Evolutionary conservation across 1,140 invertebrate genomes (phyloP).

Genomic region (Zaprionus tsacasi): DNA sequence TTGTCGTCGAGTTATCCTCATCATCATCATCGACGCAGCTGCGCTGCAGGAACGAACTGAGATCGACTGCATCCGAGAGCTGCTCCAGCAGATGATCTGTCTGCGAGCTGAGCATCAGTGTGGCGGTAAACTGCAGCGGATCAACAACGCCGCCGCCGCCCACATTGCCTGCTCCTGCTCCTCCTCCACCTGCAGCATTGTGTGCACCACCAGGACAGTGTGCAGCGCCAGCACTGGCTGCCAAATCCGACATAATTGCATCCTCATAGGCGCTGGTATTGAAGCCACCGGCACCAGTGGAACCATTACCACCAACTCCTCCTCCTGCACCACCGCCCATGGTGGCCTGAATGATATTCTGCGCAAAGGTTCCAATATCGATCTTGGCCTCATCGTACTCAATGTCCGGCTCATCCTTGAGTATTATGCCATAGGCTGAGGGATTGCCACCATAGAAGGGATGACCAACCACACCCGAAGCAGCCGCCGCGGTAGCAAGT

Average conservation of each 20-base stretch:
- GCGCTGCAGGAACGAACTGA: conserved; percentile 89
- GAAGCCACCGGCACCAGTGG: conserved; percentile 66
- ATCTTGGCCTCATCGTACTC: conserved; percentile 90
- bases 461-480: conserved; percentile 84
- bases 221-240: conserved; percentile 54
- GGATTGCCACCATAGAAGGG: conserved; percentile 90
- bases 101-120: conserved; percentile 90
- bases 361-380: conserved; percentile 85
- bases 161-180: not conserved
- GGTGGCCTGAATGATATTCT: conserved; percentile 81
- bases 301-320: not conserved
- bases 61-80: conserved; percentile 89
- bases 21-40: conserved; percentile 86
- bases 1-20: conserved; percentile 84
- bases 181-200: conserved; percentile 70
- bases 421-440: conserved; percentile 90
- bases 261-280: conserved; percentile 89
- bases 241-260: conserved; percentile 92
- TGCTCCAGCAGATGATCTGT: conserved; percentile 91
- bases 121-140: conserved; percentile 92
- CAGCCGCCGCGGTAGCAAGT: too few species aligned
- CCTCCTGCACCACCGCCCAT: conserved; percentile 78
- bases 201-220: conserved; percentile 66
- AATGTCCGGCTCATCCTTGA: conserved; percentile 91
- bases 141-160: conserved; percentile 85